Percentiles rank a stretch among this genome's conserved stretches.
Evolutionary conservation across 2,113 vertebrate species (phyloP).

Genomic region (Oxygymnocypris stewartii): DNA sequence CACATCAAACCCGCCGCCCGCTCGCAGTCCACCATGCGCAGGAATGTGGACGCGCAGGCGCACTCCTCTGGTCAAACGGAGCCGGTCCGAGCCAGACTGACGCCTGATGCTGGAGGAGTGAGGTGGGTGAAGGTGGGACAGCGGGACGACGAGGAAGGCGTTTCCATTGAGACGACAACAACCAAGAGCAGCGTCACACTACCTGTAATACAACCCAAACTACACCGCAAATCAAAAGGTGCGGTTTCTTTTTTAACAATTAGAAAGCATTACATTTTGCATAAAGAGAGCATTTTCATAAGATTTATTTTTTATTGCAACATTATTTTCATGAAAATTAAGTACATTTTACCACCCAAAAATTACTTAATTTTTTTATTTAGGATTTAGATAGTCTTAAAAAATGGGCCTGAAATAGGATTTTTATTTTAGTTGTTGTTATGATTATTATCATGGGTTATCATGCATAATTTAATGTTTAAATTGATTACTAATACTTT

Average conservation of each 20-base stretch:
- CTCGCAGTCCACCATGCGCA: not conserved
- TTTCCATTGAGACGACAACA: not conserved
- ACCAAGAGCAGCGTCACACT: not conserved
- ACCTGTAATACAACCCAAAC: not conserved
- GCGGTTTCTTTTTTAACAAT: not conserved
- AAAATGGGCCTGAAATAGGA: not conserved
- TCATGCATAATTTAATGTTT: not conserved
- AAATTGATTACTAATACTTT: not conserved
- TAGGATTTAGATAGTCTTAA: not conserved
- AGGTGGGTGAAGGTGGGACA: not conserved
- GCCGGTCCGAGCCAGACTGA: not conserved
- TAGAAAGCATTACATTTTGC: not conserved
- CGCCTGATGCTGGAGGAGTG: not conserved
- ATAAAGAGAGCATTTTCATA: not conserved
- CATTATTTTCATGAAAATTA: not conserved
- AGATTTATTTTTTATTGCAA: not conserved
- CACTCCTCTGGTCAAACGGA: not conserved
- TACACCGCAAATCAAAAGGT: slow-evolving; percentile 36
- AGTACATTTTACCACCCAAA: not conserved
- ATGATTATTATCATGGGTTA: not conserved
- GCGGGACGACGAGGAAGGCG: not conserved
- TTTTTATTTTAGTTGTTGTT: not conserved
- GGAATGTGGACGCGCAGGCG: not conserved
- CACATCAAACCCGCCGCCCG: not conserved
- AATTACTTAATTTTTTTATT: too few relatives aligned